phyloP scores from a whole-genome alignment of 2,797 vertebrate species.

The Pangasius macronema region DNA sequence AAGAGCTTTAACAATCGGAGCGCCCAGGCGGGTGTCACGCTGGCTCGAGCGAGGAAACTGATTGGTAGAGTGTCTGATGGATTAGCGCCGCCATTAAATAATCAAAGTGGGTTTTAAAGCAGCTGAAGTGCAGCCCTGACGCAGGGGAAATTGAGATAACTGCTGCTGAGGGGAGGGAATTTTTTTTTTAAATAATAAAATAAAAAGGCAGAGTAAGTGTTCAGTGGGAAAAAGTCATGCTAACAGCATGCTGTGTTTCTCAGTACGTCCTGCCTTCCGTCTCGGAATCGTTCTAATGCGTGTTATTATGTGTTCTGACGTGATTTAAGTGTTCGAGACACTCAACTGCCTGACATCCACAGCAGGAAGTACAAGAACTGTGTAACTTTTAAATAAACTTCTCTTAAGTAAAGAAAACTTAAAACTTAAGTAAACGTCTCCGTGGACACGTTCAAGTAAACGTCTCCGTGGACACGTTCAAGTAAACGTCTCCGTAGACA shows the following conservation, averaged over 20 bases:
- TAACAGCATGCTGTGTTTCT: constrained; percentile 49
- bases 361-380: constrained; percentile 26
- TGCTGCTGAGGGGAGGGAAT: neutral
- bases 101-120: constrained; percentile 45
- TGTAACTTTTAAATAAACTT: constrained; percentile 20
- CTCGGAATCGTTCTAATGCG: constrained; percentile 40
- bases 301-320: constrained; percentile 53
- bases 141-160: constrained; percentile 49
- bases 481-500: neutral
- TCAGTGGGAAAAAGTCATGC: constrained; percentile 39
- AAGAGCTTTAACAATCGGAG: constrained; percentile 29
- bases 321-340: constrained; percentile 49
- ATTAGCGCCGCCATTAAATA: constrained; percentile 53
- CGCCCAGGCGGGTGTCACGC: constrained; percentile 1
- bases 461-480: neutral
- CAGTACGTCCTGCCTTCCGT: constrained; percentile 31
- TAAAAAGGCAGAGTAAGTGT: constrained; percentile 24
- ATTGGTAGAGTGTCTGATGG: constrained; percentile 42
- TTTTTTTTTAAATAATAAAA: neutral
- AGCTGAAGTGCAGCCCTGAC: constrained; percentile 17
- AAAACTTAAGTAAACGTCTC: constrained; percentile 29
- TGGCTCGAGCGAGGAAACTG: constrained; percentile 18
- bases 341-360: constrained; percentile 32
- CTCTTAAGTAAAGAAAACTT: too few species aligned
- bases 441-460: neutral